Percentiles rank a stretch among this genome's conserved stretches.
Conservation (phyloP, 2,888 invertebrate species). For the Scaptomyza cyrtandrae region DNA sequence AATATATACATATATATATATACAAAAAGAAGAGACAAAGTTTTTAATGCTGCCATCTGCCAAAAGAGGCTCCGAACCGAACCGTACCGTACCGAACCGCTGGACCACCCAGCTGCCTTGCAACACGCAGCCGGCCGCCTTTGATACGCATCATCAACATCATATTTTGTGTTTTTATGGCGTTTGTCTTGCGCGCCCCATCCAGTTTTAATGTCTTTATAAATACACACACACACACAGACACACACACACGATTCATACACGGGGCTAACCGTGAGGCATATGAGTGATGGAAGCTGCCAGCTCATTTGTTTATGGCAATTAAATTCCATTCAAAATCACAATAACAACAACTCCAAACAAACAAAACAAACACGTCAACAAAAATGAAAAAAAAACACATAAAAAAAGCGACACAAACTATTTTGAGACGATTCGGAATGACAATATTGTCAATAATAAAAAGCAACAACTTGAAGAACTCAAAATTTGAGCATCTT, state of each 20-base stretch:
- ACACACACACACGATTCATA: slow-evolving; percentile 29
- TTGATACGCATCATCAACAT: slow-evolving; percentile 62
- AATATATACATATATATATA: not conserved
- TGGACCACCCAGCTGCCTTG: slow-evolving; percentile 56
- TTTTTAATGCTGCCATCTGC: slow-evolving; percentile 42
- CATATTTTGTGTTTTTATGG: slow-evolving; percentile 65
- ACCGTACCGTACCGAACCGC: not conserved
- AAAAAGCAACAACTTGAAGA: not conserved
- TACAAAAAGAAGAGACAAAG: not conserved
- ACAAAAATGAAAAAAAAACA: slow-evolving; percentile 11
- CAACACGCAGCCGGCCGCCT: slow-evolving; percentile 55
- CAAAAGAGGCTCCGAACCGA: not conserved
- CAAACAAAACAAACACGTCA: slow-evolving; percentile 13
- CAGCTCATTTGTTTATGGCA: slow-evolving; percentile 72
- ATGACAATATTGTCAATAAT: not conserved
- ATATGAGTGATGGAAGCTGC: slow-evolving; percentile 8
- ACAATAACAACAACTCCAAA: slow-evolving; percentile 38
- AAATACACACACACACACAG: slow-evolving; percentile 66
- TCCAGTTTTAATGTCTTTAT: slow-evolving; percentile 70
- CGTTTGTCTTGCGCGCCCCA: slow-evolving; percentile 60
- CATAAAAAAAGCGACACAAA: not conserved
- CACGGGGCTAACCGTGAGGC: slow-evolving; percentile 22
- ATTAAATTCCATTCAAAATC: slow-evolving; percentile 71
- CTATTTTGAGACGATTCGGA: not conserved
- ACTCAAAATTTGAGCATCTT: not conserved